Percentiles rank a stretch among this genome's conserved stretches.
Evolutionary conservation across 2,113 vertebrate species (phyloP).

Genomic region (Thomomys bottae): DNA sequence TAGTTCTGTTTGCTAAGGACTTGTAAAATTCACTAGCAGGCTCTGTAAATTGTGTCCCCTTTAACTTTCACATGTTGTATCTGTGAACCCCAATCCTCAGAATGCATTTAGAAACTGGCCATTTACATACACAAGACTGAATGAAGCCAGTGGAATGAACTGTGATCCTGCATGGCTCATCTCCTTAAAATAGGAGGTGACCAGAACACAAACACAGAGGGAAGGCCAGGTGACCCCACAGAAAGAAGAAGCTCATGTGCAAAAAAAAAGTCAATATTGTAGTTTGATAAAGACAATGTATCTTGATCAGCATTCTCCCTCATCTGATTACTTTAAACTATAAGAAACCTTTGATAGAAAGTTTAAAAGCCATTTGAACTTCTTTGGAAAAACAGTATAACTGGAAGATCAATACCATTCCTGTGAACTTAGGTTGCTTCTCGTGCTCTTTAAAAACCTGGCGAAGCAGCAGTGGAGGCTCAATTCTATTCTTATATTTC

Average conservation of each 20-base stretch:
- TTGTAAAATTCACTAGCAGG: background rate
- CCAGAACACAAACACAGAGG: background rate
- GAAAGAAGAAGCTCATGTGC: accelerated
- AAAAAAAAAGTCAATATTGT: background rate
- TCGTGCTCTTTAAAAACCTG: background rate
- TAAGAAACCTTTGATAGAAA: too few relatives aligned
- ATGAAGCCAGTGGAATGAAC: background rate
- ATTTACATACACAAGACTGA: background rate
- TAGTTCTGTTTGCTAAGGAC: background rate
- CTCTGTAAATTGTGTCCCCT: background rate
- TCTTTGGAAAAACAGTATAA: background rate
- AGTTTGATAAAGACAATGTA: too few relatives aligned
- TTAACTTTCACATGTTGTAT: background rate
- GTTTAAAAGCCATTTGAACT: too few relatives aligned
- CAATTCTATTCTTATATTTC: background rate
- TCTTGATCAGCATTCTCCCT: too few relatives aligned
- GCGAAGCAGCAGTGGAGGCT: accelerated
- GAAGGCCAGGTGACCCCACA: background rate
- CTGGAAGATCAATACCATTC: accelerated
- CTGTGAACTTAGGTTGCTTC: accelerated
- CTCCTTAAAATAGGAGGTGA: background rate
- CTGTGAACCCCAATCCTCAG: background rate
- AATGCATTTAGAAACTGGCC: background rate
- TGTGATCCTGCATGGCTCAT: background rate
- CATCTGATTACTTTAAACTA: background rate